These are phyloP conservation scores for Rhynchophorus ferrugineus DNA, from an alignment of 1,140 invertebrate species.

Conservation along the genomic window DNA sequence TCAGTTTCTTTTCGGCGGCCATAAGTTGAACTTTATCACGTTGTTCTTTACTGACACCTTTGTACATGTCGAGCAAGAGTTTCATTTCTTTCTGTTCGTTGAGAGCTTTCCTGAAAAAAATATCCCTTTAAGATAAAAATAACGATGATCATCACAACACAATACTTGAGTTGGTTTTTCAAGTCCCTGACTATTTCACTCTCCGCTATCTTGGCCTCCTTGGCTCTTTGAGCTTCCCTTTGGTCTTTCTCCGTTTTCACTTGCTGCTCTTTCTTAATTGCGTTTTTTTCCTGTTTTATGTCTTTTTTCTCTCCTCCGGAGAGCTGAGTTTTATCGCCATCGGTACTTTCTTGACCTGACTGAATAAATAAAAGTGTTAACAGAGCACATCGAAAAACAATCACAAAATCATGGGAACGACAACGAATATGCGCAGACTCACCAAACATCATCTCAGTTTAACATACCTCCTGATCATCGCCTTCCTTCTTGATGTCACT, in stretches of 20 bases:
- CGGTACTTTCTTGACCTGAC: conserved; percentile 27
- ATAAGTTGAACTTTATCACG: conserved; percentile 93
- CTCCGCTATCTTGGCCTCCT: conserved; percentile 54
- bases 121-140: background rate
- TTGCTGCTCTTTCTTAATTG: conserved; percentile 50
- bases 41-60: conserved; percentile 92
- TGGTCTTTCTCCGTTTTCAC: conserved; percentile 52
- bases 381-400: too few relatives aligned
- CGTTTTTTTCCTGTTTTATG: conserved; percentile 51
- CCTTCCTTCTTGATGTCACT: conserved; percentile 53
- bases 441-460: conserved; percentile 1
- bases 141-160: background rate
- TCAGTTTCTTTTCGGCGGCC: conserved; percentile 86
- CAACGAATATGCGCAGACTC: too few relatives aligned
- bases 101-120: conserved; percentile 72
- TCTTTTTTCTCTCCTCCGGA: conserved; percentile 55
- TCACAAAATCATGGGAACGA: too few relatives aligned
- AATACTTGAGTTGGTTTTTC: conserved; percentile 85
- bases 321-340: conserved; percentile 35
- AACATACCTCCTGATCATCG: conserved; percentile 39
- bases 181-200: conserved; percentile 72
- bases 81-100: conserved; percentile 92
- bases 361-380: too few relatives aligned
- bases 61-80: conserved; percentile 92
- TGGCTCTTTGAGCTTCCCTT: conserved; percentile 48